Evolutionary conservation across 2,888 invertebrate species (phyloP).

Genomic region (Cartodere bifasciata): DNA sequence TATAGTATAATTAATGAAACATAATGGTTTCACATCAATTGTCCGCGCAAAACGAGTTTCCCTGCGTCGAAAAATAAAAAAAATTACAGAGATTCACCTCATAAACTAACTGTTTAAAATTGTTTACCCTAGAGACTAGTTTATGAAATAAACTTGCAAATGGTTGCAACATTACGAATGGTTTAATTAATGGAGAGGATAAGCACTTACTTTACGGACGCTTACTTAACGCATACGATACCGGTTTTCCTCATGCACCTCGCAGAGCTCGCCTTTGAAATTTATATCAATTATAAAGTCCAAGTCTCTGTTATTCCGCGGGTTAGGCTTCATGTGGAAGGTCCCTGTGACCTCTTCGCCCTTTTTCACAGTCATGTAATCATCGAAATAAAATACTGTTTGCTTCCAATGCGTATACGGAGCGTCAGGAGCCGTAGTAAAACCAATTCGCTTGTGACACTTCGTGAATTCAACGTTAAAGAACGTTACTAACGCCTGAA

Average conservation of each 20-base stretch:
- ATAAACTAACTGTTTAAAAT: not conserved
- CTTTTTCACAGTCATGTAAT: conserved; percentile 93
- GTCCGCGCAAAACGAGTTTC: no score
- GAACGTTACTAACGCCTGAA: conserved; percentile 96
- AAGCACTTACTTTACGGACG: not conserved
- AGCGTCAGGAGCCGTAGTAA: conserved; percentile 95
- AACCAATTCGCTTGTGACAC: conserved; percentile 96
- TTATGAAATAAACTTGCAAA: not conserved
- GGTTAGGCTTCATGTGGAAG: conserved; percentile 92
- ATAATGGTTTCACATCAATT: no score
- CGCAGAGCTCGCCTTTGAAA: conserved; percentile 82
- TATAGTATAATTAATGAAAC: no score
- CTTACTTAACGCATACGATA: conserved; percentile 78
- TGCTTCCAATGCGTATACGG: conserved; percentile 99
- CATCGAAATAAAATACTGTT: conserved; percentile 92
- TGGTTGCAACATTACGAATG: not conserved
- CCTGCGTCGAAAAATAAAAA: no score
- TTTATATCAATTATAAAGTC: conserved; percentile 90
- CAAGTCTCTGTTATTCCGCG: conserved; percentile 90
- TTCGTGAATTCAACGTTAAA: conserved; percentile 99
- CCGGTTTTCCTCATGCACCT: conserved; percentile 72
- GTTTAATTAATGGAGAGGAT: not conserved
- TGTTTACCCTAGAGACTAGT: not conserved
- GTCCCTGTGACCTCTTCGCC: conserved; percentile 86
- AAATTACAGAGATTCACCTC: conserved; percentile 3